Conservation (phyloP, 1,140 invertebrate genomes). For the Pseudachorutes palmiensis region DNA sequence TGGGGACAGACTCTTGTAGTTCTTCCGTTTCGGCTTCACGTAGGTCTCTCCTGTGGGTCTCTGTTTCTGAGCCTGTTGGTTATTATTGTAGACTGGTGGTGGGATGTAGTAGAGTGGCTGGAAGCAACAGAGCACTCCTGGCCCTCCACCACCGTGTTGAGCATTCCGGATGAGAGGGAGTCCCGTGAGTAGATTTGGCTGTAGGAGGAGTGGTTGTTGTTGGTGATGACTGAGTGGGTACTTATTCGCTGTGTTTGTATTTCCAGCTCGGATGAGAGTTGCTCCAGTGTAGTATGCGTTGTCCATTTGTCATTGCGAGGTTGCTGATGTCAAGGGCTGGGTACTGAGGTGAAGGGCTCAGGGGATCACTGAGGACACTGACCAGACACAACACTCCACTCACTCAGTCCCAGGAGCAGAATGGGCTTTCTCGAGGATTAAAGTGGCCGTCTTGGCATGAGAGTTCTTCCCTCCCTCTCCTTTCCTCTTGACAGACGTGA, state of each 20-base stretch:
- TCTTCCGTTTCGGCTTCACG: slow-evolving; percentile 12
- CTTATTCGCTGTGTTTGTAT: neutral
- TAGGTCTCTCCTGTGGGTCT: no score
- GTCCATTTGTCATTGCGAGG: slow-evolving; percentile 17
- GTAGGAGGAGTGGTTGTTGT: slow-evolving; percentile 17
- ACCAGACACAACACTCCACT: neutral
- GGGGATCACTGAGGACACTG: neutral
- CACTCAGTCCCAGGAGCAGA: no score
- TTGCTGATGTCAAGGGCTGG: neutral
- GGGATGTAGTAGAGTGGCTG: slow-evolving; percentile 28
- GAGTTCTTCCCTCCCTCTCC: no score
- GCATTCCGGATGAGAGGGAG: slow-evolving; percentile 24
- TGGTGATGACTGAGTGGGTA: slow-evolving; percentile 5
- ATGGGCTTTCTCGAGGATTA: no score
- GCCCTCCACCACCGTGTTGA: slow-evolving; percentile 1
- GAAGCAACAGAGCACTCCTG: slow-evolving; percentile 25
- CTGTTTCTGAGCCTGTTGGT: no score
- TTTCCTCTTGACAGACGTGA: neutral
- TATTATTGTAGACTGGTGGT: no score
- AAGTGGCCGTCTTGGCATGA: neutral
- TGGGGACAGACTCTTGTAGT: slow-evolving; percentile 7
- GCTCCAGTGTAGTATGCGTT: slow-evolving; percentile 29
- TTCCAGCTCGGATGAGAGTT: slow-evolving; percentile 25
- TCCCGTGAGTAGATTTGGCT: slow-evolving; percentile 22
- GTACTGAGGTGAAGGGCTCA: no score